These are phyloP conservation scores for Pandemis heparana DNA, from an alignment of 2,888 invertebrate genomes.

Conservation along the genomic window DNA sequence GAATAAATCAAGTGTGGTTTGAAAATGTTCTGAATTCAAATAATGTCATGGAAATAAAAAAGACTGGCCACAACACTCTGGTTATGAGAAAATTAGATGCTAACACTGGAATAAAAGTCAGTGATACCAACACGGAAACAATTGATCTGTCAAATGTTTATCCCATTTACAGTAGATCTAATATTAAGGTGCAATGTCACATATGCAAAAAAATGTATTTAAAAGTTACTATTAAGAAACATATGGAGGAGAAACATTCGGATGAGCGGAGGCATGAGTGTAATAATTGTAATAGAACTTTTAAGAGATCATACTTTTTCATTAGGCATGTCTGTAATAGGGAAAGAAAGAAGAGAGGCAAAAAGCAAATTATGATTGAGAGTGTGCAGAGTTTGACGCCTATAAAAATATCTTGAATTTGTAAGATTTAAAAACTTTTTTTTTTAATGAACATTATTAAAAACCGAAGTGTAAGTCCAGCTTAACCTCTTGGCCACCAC, in stretches of 20 bases:
- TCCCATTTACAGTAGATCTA: slow-evolving; percentile 44
- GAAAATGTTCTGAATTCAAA: slow-evolving; percentile 64
- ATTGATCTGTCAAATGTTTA: slow-evolving; percentile 56
- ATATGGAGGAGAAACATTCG: slow-evolving; percentile 37
- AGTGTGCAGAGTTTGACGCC: slow-evolving; percentile 31
- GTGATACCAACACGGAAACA: slow-evolving; percentile 45
- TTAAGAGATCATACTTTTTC: slow-evolving; percentile 37
- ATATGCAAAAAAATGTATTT: slow-evolving; percentile 36
- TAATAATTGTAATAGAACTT: slow-evolving; percentile 39
- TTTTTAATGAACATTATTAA: not conserved
- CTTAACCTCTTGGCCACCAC: not conserved
- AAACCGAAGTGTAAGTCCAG: not conserved
- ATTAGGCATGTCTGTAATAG: slow-evolving; percentile 39
- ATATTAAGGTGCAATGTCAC: slow-evolving; percentile 30
- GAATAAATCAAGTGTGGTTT: slow-evolving; percentile 67
- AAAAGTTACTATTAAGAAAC: slow-evolving; percentile 38
- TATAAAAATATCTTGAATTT: slow-evolving; percentile 23
- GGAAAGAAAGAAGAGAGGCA: slow-evolving; percentile 14
- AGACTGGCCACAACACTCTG: slow-evolving; percentile 55
- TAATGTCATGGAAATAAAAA: slow-evolving; percentile 62
- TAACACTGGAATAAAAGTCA: slow-evolving; percentile 50
- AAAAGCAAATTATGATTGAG: slow-evolving; percentile 13
- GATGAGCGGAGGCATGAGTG: slow-evolving; percentile 29
- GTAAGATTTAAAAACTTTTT: not conserved
- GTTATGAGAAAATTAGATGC: slow-evolving; percentile 56